Evolutionary conservation across 2,888 invertebrate genomes (phyloP).

Genomic region (Ophion obscuratus): DNA sequence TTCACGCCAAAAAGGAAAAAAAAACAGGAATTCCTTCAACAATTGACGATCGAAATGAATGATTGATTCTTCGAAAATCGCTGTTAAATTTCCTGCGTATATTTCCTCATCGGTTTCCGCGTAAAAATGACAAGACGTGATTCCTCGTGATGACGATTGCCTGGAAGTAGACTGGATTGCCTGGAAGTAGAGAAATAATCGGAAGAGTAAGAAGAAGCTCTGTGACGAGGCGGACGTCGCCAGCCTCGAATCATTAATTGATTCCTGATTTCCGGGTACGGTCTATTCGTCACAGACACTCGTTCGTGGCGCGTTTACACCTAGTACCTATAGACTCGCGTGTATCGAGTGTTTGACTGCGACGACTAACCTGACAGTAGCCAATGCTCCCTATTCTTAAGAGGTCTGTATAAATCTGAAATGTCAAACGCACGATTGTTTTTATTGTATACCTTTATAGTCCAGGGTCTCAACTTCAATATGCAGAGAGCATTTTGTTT

Average conservation of each 20-base stretch:
- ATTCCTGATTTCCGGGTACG: conserved; percentile 35
- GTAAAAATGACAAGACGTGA: conserved; percentile 22
- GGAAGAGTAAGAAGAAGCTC: conserved; percentile 33
- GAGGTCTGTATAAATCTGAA: too few relatives aligned
- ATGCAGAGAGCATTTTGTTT: too few relatives aligned
- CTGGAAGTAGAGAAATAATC: conserved; percentile 43
- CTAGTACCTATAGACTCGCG: neutral
- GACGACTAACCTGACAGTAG: too few relatives aligned
- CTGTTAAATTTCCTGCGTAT: neutral
- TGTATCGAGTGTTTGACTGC: too few relatives aligned
- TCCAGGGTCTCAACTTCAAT: too few relatives aligned
- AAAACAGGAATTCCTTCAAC: neutral
- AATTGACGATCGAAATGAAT: conserved; percentile 7
- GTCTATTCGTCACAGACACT: conserved; percentile 42
- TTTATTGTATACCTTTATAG: too few relatives aligned
- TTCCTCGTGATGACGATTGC: conserved; percentile 43
- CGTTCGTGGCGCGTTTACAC: neutral
- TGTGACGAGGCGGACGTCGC: conserved; percentile 46
- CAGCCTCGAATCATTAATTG: conserved; percentile 49
- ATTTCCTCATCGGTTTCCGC: neutral
- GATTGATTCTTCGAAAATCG: neutral
- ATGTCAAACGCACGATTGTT: too few relatives aligned
- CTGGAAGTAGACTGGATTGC: conserved; percentile 39
- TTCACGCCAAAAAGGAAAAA: neutral
- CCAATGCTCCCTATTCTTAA: too few relatives aligned